Percentiles rank a stretch among this genome's conserved stretches.
These are phyloP conservation scores for Schizopygopsis malacanthus DNA, from an alignment of 2,797 vertebrate species.

Conservation along the genomic window DNA sequence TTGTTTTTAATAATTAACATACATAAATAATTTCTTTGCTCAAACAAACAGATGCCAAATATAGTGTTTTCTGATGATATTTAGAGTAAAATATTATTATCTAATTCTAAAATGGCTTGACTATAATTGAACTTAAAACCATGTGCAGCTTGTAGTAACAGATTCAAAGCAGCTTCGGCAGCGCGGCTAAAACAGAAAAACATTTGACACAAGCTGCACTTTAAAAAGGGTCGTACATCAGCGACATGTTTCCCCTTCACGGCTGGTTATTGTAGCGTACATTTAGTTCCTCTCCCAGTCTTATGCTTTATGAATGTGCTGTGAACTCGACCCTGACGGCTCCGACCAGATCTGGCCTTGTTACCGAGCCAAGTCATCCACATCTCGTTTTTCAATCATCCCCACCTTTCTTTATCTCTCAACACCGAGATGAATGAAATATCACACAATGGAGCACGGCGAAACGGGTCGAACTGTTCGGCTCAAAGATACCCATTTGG, in stretches of 20 bases:
- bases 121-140: neutral
- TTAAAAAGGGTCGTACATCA: neutral
- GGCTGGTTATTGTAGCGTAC: neutral
- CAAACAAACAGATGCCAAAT: neutral
- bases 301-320: neutral
- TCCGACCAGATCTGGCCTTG: neutral
- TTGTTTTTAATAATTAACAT: too few species aligned
- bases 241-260: neutral
- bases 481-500: constrained; percentile 27
- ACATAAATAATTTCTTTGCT: neutral
- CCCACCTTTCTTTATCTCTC: constrained; percentile 4
- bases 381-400: constrained; percentile 14
- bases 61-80: neutral
- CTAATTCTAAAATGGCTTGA: neutral
- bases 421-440: constrained; percentile 15
- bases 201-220: neutral
- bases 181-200: neutral
- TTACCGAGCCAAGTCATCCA: neutral
- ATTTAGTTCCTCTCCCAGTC: constrained; percentile 6
- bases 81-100: neutral
- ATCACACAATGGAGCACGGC: neutral
- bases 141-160: neutral
- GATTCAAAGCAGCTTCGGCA: neutral
- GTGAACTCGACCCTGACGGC: neutral
- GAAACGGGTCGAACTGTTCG: neutral